Evolutionary conservation across 2,113 vertebrate species (phyloP), one percentile per base, ranked within the genome.

Genomic region (Chaetodon trifascialis): DNA sequence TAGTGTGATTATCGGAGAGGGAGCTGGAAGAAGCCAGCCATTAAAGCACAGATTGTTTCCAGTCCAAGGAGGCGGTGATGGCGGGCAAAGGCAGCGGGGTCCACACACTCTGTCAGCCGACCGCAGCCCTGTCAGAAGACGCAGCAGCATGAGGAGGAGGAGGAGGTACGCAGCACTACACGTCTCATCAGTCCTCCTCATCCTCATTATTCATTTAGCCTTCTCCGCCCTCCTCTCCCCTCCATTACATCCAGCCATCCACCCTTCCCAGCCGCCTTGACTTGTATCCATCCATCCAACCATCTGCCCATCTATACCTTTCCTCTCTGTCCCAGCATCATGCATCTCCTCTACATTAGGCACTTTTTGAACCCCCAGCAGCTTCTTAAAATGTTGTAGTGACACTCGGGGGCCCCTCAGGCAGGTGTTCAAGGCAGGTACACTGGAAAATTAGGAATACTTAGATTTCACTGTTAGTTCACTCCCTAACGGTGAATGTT

Each of bases 171-270:
- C 91, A 67, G 66, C 82, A 15, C 74, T 54, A 77, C 85, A 89
- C 82, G 71, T 92, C 84, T 91, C 87, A 83, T 81, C 79, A 72
- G 82, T 76, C 69, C 84, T 65, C 82, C 68, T 82, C 86, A 84
- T 87, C 54, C 88, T 89, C 90, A 88, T 92, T 88, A 86, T 92
- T 92, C 86, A 91, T 92, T 91, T 91, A 90, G 78, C 86, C 84
- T 78, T 90, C 86, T 76, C 85, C 89, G 76, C 90, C 88, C 85
- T 80, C 56, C 67, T 79, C 60, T 82, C 63, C 81, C 76, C 79
- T 79, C 82, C 84, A 85, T 87, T 90, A 82, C 82, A 77, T 73
- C 68, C 63, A 72, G 51, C 64, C 69, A 38, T 23, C 78, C 87
- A 76, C 69, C 82, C 80, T 58, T 63, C 64, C 56, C 76, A 12